Evolutionary conservation across 2,113 vertebrate species (phyloP).

Genomic region (Caranx ignobilis): DNA sequence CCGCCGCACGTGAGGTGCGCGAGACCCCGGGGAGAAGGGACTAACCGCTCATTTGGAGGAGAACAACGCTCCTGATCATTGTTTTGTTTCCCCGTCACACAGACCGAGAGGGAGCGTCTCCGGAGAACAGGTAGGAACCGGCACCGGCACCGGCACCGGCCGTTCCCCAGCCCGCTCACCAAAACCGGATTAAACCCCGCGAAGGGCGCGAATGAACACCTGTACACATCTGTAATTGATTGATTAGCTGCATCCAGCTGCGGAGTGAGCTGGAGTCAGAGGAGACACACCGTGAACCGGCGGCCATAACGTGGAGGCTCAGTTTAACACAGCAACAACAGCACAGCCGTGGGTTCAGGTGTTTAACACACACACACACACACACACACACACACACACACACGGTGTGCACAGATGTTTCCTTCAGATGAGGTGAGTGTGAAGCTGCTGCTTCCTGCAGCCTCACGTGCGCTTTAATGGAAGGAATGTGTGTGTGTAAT

Average conservation of each 20-base stretch:
- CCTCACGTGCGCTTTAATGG: too few relatives aligned
- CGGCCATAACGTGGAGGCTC: constrained; percentile 13
- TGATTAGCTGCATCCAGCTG: constrained; percentile 23
- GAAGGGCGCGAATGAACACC: constrained; percentile 46
- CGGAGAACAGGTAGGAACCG: constrained; percentile 56
- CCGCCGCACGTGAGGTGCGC: constrained; percentile 57
- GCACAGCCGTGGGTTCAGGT: not conserved
- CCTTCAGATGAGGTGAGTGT: too few relatives aligned
- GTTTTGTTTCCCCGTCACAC: not conserved
- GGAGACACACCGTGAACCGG: too few relatives aligned
- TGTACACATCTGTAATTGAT: constrained; percentile 59
- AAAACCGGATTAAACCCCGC: not conserved
- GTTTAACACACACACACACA: too few relatives aligned
- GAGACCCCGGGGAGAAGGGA: constrained; percentile 47
- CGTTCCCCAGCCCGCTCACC: not conserved
- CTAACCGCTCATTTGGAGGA: constrained; percentile 51
- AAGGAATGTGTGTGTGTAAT: not conserved
- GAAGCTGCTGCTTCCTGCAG: not conserved
- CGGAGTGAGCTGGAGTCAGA: too few relatives aligned
- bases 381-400: too few relatives aligned
- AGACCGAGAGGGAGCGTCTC: constrained; percentile 33
- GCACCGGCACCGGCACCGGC: not conserved
- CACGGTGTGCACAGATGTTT: too few relatives aligned
- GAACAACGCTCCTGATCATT: not conserved
- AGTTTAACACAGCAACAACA: not conserved